Percentiles rank a stretch among this genome's conserved stretches.
Conservation (phyloP, 1,140 invertebrate species). For the Periplaneta americana region DNA sequence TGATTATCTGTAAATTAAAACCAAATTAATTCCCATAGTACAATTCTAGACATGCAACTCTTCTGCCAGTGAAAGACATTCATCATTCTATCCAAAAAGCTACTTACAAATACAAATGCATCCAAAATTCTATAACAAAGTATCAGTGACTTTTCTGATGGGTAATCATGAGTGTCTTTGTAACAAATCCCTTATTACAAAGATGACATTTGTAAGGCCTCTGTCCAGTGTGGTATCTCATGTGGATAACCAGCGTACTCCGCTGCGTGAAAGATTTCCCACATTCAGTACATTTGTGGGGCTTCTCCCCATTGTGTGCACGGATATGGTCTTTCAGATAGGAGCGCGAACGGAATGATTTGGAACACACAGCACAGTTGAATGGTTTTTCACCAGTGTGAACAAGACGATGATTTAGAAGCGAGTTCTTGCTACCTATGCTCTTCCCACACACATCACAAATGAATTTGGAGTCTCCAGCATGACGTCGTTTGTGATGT, state of each 20-base stretch:
- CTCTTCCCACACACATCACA: constrained; percentile 32
- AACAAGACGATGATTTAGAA: not conserved
- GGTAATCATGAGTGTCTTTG: constrained; percentile 42
- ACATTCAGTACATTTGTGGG: constrained; percentile 41
- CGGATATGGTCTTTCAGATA: constrained; percentile 25
- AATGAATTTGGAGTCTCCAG: constrained; percentile 21
- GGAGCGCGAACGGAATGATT: constrained; percentile 25
- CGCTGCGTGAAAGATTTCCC: constrained; percentile 40
- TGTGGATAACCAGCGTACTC: constrained; percentile 53
- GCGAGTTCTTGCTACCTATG: constrained; percentile 25
- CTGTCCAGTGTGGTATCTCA: constrained; percentile 65
- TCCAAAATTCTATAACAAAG: no score
- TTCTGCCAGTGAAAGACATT: no score
- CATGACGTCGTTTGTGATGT: constrained; percentile 40
- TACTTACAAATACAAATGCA: no score
- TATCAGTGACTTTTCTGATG: constrained; percentile 13
- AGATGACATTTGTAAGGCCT: constrained; percentile 57
- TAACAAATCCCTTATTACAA: constrained; percentile 21
- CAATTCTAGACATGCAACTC: no score
- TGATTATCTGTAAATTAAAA: no score
- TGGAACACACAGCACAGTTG: constrained; percentile 60
- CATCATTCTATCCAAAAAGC: no score
- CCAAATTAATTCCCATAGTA: no score
- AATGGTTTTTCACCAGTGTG: constrained; percentile 59
- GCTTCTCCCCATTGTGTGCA: constrained; percentile 47